A percentile compares a stretch with the other conserved stretches of the same genome.
phyloP scores from a whole-genome alignment of 2,797 vertebrate genomes.

The Gymnothorax reevesii region DNA sequence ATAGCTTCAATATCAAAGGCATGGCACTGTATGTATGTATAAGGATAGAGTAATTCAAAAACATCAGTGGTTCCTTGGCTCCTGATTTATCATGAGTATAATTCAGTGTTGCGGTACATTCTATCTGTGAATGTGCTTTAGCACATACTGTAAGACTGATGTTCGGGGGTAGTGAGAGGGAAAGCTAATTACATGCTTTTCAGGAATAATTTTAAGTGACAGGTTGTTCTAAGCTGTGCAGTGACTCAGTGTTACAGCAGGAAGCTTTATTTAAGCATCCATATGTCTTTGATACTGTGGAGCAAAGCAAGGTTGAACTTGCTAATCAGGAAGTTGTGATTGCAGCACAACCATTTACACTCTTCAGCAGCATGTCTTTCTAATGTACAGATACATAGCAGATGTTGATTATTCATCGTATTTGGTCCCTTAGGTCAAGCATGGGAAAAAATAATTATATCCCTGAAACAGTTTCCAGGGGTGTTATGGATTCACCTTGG shows the following conservation, averaged over 20 bases:
- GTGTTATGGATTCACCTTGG: too few species aligned
- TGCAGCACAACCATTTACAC: not conserved
- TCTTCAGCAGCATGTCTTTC: not conserved
- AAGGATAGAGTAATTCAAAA: not conserved
- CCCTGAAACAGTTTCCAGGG: too few species aligned
- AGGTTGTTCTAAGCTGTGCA: not conserved
- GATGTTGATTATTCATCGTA: not conserved
- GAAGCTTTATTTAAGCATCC: not conserved
- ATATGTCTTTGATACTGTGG: not conserved
- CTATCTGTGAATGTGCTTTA: not conserved
- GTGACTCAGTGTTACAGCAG: conserved; percentile 1
- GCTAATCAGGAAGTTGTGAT: not conserved
- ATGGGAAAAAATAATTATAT: not conserved
- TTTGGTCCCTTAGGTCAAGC: not conserved
- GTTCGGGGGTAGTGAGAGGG: not conserved
- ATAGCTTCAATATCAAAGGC: too few species aligned
- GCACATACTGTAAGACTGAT: not conserved
- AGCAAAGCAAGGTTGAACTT: not conserved
- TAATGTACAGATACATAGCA: not conserved
- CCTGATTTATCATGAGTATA: not conserved
- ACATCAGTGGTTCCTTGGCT: not conserved
- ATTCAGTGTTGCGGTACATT: not conserved
- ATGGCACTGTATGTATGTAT: not conserved
- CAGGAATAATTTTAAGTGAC: not conserved
- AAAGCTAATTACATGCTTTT: not conserved